Evolutionary conservation across 23 tunicate genomes (phyloP), one percentile per base, ranked within the genome.

Genomic region (Diplosoma virens): DNA sequence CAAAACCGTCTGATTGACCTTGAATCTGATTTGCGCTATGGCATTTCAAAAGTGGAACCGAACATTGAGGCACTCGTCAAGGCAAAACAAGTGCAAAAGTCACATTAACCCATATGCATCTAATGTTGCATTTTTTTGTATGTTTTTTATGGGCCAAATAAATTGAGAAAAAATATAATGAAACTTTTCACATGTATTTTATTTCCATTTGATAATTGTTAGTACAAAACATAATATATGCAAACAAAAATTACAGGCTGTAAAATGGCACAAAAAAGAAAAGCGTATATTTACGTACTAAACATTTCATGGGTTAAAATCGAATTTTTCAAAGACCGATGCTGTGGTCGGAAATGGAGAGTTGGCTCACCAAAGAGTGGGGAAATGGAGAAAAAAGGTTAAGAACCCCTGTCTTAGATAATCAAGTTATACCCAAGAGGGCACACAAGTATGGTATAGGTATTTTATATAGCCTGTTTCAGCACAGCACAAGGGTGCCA

Each of bases 11-110:
- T n/a, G n/a, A n/a, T n/a, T n/a, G n/a, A n/a, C n/a, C n/a, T n/a
- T n/a, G n/a, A n/a, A n/a, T n/a, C n/a, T n/a, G n/a, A n/a, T n/a
- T n/a, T n/a, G n/a, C n/a, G n/a, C n/a, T n/a, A n/a, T n/a, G n/a
- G n/a, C n/a, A n/a, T n/a, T n/a, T n/a, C n/a, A n/a, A n/a, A n/a
- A n/a, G n/a, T n/a, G n/a, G n/a, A n/a, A n/a, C n/a, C 14, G 50
- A 41, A 41, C 50, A 56, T 56, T 56, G 63, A 56, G 63, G 63
- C 63, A 56, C 63, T 56, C 63, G 24, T 20, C 63, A 56, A 56
- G 63, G 63, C 63, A 56, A 56, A 56, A 56, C 63, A 56, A 56
- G 6, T 56, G 25, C 63, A 56, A 56, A 20, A 56, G 24, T 56
- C 63, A 56, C 63, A 20, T n/a, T n/a, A n/a, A n/a, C n/a, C 50